Conservation (phyloP, 1,140 invertebrate species). For the Whitmania pigra region DNA sequence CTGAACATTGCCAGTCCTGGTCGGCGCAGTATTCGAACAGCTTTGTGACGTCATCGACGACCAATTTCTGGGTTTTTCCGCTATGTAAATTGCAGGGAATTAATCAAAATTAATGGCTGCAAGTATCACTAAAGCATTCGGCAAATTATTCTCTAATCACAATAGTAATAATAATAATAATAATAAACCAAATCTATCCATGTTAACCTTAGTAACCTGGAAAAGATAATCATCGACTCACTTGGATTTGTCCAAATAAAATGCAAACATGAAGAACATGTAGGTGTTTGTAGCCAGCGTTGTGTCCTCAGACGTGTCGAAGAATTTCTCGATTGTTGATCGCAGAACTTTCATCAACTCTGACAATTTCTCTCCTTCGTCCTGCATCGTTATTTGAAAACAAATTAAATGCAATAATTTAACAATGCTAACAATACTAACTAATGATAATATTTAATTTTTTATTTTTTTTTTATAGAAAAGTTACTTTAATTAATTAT, state of each 20-base stretch:
- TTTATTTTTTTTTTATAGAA: too few species aligned
- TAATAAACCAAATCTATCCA: too few species aligned
- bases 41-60: constrained; percentile 10
- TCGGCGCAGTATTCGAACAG: constrained; percentile 10
- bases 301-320: neutral
- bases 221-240: too few species aligned
- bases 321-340: neutral
- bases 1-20: constrained; percentile 8
- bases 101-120: too few species aligned
- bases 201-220: too few species aligned
- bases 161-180: too few species aligned
- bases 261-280: constrained; percentile 1
- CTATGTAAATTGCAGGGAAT: neutral
- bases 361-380: neutral
- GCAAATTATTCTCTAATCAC: too few species aligned
- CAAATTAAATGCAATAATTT: neutral
- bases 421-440: neutral
- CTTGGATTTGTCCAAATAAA: neutral
- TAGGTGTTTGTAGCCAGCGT: neutral
- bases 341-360: neutral
- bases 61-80: neutral
- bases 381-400: neutral
- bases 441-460: too few species aligned
- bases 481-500: too few species aligned
- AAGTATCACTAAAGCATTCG: too few species aligned